Percentiles rank a stretch among this genome's conserved stretches.
Conservation (phyloP, 1,140 invertebrate species). For the Cardiocondyla obscurior region DNA sequence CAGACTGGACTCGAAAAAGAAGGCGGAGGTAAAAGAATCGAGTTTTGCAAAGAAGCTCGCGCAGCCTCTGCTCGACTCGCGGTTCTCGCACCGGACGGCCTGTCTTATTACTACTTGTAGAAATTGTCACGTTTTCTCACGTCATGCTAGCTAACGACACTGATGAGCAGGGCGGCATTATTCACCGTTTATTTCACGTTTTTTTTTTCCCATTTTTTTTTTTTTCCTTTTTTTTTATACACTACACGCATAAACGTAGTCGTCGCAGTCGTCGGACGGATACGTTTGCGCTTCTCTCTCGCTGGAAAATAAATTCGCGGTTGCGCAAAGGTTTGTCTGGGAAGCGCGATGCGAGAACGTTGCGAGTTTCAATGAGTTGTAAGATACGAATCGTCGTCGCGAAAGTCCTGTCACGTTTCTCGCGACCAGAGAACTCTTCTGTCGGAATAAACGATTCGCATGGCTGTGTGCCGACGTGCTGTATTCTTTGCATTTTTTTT, state of each 20-base stretch:
- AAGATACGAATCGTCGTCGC: not conserved
- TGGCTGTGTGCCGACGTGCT: not conserved
- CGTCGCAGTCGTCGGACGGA: not conserved
- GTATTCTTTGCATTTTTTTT: no score
- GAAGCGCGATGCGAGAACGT: not conserved
- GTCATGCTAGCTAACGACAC: slow-evolving; percentile 47
- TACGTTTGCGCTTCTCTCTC: not conserved
- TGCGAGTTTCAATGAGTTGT: not conserved
- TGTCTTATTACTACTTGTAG: slow-evolving; percentile 18
- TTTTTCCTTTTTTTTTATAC: not conserved
- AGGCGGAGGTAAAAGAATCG: not conserved
- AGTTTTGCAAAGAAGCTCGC: not conserved
- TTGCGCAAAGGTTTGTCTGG: not conserved
- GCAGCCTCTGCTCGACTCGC: not conserved
- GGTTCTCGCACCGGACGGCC: not conserved
- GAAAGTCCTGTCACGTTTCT: not conserved
- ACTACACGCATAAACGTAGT: not conserved
- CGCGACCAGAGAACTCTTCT: not conserved
- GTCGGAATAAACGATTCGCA: not conserved
- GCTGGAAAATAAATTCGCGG: not conserved
- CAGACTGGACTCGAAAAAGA: not conserved
- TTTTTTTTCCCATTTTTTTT: not conserved
- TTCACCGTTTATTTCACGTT: not conserved
- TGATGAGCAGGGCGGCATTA: not conserved
- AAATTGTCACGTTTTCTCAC: slow-evolving; percentile 42